Base-by-base conservation (phyloP, 2,888 invertebrate genomes). In the Synanthedon vespiformis region DNA sequence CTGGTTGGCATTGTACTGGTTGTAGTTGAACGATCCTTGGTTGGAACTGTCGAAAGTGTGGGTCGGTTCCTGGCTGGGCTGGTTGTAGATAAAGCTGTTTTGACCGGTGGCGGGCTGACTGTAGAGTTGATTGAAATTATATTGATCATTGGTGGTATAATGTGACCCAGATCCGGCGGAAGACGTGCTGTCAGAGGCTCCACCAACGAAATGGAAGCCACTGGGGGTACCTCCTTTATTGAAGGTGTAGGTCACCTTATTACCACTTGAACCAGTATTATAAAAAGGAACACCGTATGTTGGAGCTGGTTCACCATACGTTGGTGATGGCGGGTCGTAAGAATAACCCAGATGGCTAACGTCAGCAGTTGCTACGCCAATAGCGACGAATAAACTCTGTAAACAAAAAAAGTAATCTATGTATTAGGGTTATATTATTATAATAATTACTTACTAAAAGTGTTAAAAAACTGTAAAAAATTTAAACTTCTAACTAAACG, bases 201-300 rank as follows among this genome's bases (percentile, higher is more conserved):
- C 14, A 16, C 48, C 48, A 18, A 18, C 18, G 8, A 18, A 48
- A 8, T 11, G 12, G 48, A 48, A 48, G 13, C 48, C 48, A 18
- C 6, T 48, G 4, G 16, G 22, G 16, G 54, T 34, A 8, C 51
- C 50, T 27, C 51, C 40, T 12, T 53, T 34, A 41, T 40, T 40
- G 40, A 16, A 54, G 16, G 22, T 44, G 14, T 44, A 44, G 13
- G 44, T 44, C 14, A 44, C 44, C 11, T 44, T 10, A 14, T 44
- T 44, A 14, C 44, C 44, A 44, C 44, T 58, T n/a, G 44, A 44
- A 34, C 59, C 62, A 16, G 56, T 49, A 61, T 74, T 74, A 57
- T 77, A 74, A 1, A 77, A 70, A 1, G 88, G 85, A 11, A 73
- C 60, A 48, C 82, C 85, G 55, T 83, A 88, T 3, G 83, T 78